Base-by-base conservation (phyloP, 2,113 vertebrate genomes). In the Pelodiscus sinensis region DNA sequence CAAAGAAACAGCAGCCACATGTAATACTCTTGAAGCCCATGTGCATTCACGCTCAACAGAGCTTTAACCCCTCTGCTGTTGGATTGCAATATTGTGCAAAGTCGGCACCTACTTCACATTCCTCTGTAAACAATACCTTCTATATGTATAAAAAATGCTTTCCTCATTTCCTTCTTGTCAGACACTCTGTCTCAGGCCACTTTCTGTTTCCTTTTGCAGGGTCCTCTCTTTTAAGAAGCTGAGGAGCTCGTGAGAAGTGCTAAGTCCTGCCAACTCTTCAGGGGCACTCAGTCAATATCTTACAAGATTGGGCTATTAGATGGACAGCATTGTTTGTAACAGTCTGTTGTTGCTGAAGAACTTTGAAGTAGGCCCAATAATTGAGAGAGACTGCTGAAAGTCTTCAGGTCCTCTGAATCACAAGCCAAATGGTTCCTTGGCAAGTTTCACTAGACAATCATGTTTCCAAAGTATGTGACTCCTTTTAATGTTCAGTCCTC, bases 381-480 rank as follows among this genome's bases (percentile, higher is more conserved):
- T 14, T 1, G 38, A 77, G 73, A 44, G 44, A 77, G 22, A 25
- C 12, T 24, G 24, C 38, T 27, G 73, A 50, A 13, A 77, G 13
- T 77, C 38, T 25, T 22, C 73, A 15, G 4, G 1, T 54, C 8
- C 1, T 62, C 19, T 21, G 25, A 71, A 19, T 68, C 71, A 71
- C 16, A 35, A 71, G n/a, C 65, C 65, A 71, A 71, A 8, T 3
- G 57, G 2, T 4, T 6, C 11, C 68, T 4, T 19, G 55, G 24
- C 18, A 86, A 77, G 6, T 83, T 81, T 80, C 55, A 14, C 31
- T 87, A 2, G 8, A 12, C 54, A 21, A 14, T n/a, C 29, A 51
- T 13, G 29, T 1, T 44, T 79, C 89, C 31, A 13, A 44, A 57
- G 4, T 31, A 22, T 54, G 56, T 8, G 0, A 0, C 24, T 71